Conservation (phyloP, 2,888 invertebrate species). For the Tenthredo mesomela region DNA sequence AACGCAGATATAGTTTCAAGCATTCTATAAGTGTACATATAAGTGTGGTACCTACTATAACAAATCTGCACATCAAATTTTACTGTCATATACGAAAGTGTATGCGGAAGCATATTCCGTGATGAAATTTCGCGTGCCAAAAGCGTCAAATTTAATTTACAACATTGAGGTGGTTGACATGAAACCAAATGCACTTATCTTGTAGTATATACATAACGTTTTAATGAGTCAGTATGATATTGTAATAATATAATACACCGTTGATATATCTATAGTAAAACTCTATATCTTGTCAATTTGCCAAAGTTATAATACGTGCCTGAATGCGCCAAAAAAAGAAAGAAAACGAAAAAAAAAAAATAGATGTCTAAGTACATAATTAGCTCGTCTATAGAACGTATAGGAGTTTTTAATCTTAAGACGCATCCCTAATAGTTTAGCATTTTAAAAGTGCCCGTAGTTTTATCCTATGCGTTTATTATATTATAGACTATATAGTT, state of each 20-base stretch:
- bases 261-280: background rate
- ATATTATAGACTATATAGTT: background rate
- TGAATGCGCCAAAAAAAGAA: background rate
- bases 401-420: background rate
- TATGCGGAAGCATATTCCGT: background rate
- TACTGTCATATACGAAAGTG: background rate
- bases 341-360: background rate
- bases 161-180: background rate
- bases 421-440: background rate
- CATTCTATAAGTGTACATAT: no score
- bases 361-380: background rate
- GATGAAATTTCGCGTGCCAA: conserved; percentile 14
- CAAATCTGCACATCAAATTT: background rate
- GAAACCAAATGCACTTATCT: conserved; percentile 16
- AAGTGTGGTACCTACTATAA: background rate
- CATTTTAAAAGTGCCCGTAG: background rate
- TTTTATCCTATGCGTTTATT: background rate
- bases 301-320: conserved; percentile 31
- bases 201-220: background rate
- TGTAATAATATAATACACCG: background rate
- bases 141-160: conserved; percentile 29
- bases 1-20: background rate
- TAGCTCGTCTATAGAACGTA: background rate
- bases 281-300: conserved; percentile 11
- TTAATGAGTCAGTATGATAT: conserved; percentile 2